A percentile compares a stretch with the other conserved stretches of the same genome.
These are phyloP conservation scores for Adoxophyes honmai DNA, from an alignment of 1,140 invertebrate species.

Conservation along the genomic window DNA sequence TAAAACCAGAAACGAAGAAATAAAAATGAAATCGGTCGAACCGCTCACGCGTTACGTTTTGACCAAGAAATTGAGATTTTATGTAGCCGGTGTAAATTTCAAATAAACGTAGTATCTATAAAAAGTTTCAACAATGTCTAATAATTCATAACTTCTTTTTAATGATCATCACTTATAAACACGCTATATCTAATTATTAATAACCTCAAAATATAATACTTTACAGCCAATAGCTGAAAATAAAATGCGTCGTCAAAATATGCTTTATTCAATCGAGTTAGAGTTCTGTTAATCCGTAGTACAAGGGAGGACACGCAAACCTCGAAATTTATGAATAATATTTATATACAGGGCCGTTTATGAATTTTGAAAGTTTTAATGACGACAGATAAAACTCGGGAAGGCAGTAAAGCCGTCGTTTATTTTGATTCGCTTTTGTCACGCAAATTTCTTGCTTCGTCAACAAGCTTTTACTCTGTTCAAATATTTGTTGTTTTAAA, in stretches of 20 bases:
- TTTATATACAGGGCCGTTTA: constrained; percentile 54
- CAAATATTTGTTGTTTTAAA: too few species aligned
- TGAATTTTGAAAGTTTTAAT: constrained; percentile 62
- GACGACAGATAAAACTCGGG: constrained; percentile 45
- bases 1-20: too few species aligned
- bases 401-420: constrained; percentile 1
- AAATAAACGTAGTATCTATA: too few species aligned
- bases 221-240: too few species aligned
- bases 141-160: too few species aligned
- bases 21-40: too few species aligned
- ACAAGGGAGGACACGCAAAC: constrained; percentile 35
- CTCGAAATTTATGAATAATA: constrained; percentile 34
- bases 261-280: background rate
- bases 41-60: too few species aligned
- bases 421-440: constrained; percentile 6
- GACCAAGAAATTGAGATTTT: too few species aligned
- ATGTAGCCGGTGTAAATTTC: too few species aligned
- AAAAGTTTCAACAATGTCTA: too few species aligned
- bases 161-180: background rate
- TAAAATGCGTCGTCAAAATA: background rate
- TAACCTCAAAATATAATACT: background rate
- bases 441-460: constrained; percentile 5
- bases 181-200: background rate
- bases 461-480: background rate
- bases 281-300: background rate